Base-by-base conservation (phyloP, 2,113 vertebrate genomes). In the Prunella himalayana region DNA sequence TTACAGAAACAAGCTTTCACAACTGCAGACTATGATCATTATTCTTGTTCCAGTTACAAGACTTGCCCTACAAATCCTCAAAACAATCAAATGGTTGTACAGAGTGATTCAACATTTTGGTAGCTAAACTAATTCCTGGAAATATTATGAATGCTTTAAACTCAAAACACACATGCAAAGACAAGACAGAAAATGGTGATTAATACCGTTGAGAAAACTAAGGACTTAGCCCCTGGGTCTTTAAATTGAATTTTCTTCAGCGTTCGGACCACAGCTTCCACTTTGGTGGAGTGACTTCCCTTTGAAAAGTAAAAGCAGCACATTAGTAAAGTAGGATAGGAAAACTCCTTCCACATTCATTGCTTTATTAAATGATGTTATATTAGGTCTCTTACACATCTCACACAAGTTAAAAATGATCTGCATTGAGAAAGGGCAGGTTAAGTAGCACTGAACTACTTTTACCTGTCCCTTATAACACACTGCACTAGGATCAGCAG, bases 281-380 rank as follows among this genome's bases (percentile, higher is more conserved):
- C 99, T 98, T 99, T 99, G 85, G 99, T 99, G 10, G 99, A 99
- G 96, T 99, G 99, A 92, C 99, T 99, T 95, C 99, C 99, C 99
- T 99, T 97, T 93, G 86, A 71, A 97, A 45, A 96, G 25, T 77
- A 79, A 85, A 78, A 83, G 77, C 63, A 73, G 30, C 35, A 9
- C 56, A 79, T 93, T 76, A 76, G 82, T 63, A 44, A 66, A 76
- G 56, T 0, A 57, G 27, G 45, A 50, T 7, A 82, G n/a, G 45
- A 71, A 13, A 64, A 41, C 19, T 39, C 27, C 65, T 65, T 87
- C 37, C 44, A 64, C 50, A 49, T 44, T 47, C 13, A 30, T 5
- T 73, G 24, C 21, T 79, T 60, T 56, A 60, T 45, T 69, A 49
- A 85, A 60, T n/a, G 27, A 53, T 12, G 3, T 25, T 70, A 19